These are phyloP conservation scores for Onchidella celtica DNA, from an alignment of 2,888 invertebrate genomes.

Conservation along the genomic window DNA sequence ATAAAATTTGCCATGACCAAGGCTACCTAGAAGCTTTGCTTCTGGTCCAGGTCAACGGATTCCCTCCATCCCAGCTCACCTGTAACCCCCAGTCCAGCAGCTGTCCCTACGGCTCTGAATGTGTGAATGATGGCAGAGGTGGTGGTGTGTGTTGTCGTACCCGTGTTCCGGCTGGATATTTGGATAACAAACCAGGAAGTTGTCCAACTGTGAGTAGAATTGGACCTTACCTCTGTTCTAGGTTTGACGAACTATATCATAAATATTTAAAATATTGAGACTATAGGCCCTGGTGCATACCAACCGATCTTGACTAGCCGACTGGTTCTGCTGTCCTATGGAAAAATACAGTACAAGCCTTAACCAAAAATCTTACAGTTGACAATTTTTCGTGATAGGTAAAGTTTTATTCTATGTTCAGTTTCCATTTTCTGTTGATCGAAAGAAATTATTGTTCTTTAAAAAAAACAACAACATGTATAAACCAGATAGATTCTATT, in stretches of 20 bases:
- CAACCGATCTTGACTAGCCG: not conserved
- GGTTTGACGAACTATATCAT: too few relatives aligned
- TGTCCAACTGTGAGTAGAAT: conserved; percentile 8
- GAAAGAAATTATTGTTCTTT: too few relatives aligned
- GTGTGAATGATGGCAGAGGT: conserved; percentile 13
- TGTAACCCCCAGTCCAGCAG: not conserved
- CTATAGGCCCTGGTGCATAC: too few relatives aligned
- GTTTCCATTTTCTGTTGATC: too few relatives aligned
- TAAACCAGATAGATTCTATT: too few relatives aligned
- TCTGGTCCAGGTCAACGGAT: not conserved
- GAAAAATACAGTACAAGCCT: too few relatives aligned
- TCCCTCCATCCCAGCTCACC: not conserved
- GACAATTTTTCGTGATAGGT: not conserved
- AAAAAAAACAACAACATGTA: too few relatives aligned
- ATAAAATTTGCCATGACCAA: not conserved
- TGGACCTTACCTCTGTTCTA: not conserved
- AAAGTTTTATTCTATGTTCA: not conserved
- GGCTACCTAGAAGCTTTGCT: conserved; percentile 14
- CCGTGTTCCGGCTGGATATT: not conserved
- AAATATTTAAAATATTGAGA: too few relatives aligned
- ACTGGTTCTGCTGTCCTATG: too few relatives aligned
- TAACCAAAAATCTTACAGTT: too few relatives aligned
- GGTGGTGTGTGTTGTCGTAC: conserved; percentile 15
- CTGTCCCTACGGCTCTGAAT: conserved; percentile 1
- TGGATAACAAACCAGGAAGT: conserved; percentile 15